A percentile compares a stretch with the other conserved stretches of the same genome.
phyloP scores from a whole-genome alignment of 2,888 invertebrate genomes.

The Eumerus sabulonum region DNA sequence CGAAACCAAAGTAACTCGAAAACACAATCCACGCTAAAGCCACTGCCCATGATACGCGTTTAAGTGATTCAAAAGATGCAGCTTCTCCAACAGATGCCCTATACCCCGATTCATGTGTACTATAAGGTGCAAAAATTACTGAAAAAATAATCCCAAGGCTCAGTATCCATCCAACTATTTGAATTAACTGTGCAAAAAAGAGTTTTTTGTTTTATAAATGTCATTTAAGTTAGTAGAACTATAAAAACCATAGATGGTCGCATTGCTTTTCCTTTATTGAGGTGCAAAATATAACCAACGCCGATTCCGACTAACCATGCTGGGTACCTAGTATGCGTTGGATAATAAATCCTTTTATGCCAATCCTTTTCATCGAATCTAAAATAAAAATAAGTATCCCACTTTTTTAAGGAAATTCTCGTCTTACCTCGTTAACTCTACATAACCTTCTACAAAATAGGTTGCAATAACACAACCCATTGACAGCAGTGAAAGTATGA shows the following conservation, averaged over 20 bases:
- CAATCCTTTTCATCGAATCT: background rate
- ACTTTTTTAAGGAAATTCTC: background rate
- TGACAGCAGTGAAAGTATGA: conserved; percentile 57
- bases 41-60: conserved; percentile 64
- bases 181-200: conserved; percentile 6
- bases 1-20: conserved; percentile 65
- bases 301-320: conserved; percentile 74
- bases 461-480: conserved; percentile 53
- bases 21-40: conserved; percentile 69
- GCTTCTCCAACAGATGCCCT: conserved; percentile 39
- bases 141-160: conserved; percentile 34
- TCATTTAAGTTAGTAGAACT: background rate
- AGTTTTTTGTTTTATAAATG: too few relatives aligned
- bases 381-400: background rate
- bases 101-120: conserved; percentile 3
- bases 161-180: conserved; percentile 56
- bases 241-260: background rate
- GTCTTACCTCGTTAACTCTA: conserved; percentile 28
- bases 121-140: conserved; percentile 59
- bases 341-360: background rate
- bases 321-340: conserved; percentile 71
- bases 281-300: conserved; percentile 72
- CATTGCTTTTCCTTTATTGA: conserved; percentile 48
- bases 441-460: conserved; percentile 29
- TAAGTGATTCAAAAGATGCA: conserved; percentile 57